Base-by-base conservation (phyloP, 2,797 vertebrate genomes). In the Hozukius guyotensis region DNA sequence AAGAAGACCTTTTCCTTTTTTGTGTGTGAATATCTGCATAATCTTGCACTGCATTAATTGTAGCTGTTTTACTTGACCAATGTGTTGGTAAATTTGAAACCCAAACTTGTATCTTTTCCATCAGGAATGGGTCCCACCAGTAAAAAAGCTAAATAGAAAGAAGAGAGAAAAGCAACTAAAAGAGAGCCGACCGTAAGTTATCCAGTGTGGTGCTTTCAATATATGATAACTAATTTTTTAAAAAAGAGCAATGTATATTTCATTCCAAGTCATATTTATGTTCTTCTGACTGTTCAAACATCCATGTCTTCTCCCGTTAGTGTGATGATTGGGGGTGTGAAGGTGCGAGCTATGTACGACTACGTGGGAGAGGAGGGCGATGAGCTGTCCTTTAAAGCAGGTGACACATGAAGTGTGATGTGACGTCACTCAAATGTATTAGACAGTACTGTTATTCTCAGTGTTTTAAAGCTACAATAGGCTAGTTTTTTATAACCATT, bases 71-170 rank as follows among this genome's bases (percentile, higher is more conserved):
- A 12, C n/a, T 12, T 24, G 27, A 55, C 10, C 6, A 31, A n/a
- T n/a, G n/a, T n/a, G n/a, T n/a, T n/a, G n/a, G n/a, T n/a, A n/a
- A 0, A 69, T 24, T 8, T n/a, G 3, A 72, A 55, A 57, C 46
- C 22, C 20, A 25, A 32, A 24, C 12, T 8, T 75, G 20, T 77
- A n/a, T 77, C 10, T 78, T 18, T 80, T 59, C 18, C 24, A 52
- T n/a, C 88, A 97, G 97, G 95, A 96, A 75, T 97, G 97, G 97
- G 92, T 88, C 72, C 96, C 96, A 27, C 94, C 94, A 5, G 84
- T 93, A 10, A 96, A 96, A 83, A 97, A 94, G 74, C 88, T 94
- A 56, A 96, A 96, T 38, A 94, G 95, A 79, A 93, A 92, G 76
- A 97, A 96, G 77, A 94, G 94, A 77, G 92, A 93, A 18, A 88